Base-by-base conservation (phyloP, 1,140 invertebrate genomes). In the Chrysoperla carnea region DNA sequence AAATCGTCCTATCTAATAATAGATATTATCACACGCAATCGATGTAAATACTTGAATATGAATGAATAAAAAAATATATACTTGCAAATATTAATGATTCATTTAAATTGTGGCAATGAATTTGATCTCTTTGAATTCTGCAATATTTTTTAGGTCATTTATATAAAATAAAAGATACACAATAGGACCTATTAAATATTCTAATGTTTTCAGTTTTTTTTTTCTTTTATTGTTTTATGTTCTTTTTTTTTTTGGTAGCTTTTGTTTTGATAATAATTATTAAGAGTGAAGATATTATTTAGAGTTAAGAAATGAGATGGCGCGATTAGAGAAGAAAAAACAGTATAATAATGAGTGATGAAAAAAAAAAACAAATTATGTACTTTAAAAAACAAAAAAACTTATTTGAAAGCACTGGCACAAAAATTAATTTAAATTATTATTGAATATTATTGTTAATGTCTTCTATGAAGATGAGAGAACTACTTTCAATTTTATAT, bases 81-180 rank as follows among this genome's bases (percentile, higher is more conserved):
- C 8, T 14, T 56, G 13, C 60, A 56, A 48, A 58, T 56, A 50
- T 52, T 48, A 51, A 47, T 59, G 54, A 29, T n/a, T 42, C 37
- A 48, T 57, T 67, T 64, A 67, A 69, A 66, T 73, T 70, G 72
- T 75, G 73, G 74, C 75, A 77, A 76, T 76, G 72, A 73, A 59
- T 74, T 75, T 76, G 75, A 76, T 76, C 73, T 70, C 68, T 76
- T 66, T 73, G 71, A 62, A 54, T 49, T 50, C 23, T 56, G 59
- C 53, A 46, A 47, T 58, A 49, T 52, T 50, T 54, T 52, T 47
- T 52, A 50, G 49, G 54, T 54, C 52, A 50, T 46, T 54, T 49
- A 46, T 38, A 36, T 36, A 41, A 41, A 23, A 42, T 36, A 15
- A 17, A 43, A 37, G 37, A 27, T 17, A 39, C 28, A 36, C 17